A percentile compares a stretch with the other conserved stretches of the same genome.
Conservation (phyloP, 2,888 invertebrate species). For the Dasysyrphus tricinctus region DNA sequence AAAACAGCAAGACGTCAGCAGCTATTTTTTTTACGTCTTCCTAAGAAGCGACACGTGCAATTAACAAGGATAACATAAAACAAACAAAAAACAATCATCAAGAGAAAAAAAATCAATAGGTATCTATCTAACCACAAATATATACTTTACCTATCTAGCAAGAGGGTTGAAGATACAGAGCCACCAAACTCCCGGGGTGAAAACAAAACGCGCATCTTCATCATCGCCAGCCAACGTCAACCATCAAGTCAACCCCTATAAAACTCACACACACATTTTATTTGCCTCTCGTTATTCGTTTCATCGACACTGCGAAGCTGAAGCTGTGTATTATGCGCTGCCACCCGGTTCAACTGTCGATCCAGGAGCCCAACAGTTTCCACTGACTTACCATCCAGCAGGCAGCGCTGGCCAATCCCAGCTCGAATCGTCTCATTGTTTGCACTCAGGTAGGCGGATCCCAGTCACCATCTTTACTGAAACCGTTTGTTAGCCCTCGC, state of each 20-base stretch:
- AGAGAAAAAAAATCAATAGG: slow-evolving; percentile 46
- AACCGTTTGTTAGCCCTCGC: slow-evolving; percentile 67
- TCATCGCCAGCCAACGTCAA: slow-evolving; percentile 45
- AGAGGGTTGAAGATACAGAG: slow-evolving; percentile 52
- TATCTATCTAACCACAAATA: slow-evolving; percentile 62
- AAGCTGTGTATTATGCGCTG: slow-evolving; percentile 67
- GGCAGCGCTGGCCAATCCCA: slow-evolving; percentile 76
- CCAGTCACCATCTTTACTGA: slow-evolving; percentile 75
- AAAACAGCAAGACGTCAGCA: slow-evolving; percentile 63
- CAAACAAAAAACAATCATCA: slow-evolving; percentile 60
- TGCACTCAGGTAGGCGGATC: slow-evolving; percentile 72
- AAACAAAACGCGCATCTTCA: slow-evolving; percentile 68
- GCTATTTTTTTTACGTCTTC: slow-evolving; percentile 72
- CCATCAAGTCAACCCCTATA: slow-evolving; percentile 56
- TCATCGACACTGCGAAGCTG: slow-evolving; percentile 9
- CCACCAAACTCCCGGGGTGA: background rate
- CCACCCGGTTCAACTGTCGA: slow-evolving; percentile 81
- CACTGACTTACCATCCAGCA: slow-evolving; percentile 81
- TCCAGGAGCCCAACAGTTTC: slow-evolving; percentile 83
- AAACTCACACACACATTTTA: slow-evolving; percentile 51
- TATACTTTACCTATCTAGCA: slow-evolving; percentile 26
- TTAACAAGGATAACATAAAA: slow-evolving; percentile 71
- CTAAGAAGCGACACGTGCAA: slow-evolving; percentile 75
- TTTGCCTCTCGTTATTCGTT: background rate
- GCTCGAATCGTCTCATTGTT: slow-evolving; percentile 63